phyloP scores from a whole-genome alignment of 2,888 invertebrate genomes.

The Drosophila hawaiiensis region DNA sequence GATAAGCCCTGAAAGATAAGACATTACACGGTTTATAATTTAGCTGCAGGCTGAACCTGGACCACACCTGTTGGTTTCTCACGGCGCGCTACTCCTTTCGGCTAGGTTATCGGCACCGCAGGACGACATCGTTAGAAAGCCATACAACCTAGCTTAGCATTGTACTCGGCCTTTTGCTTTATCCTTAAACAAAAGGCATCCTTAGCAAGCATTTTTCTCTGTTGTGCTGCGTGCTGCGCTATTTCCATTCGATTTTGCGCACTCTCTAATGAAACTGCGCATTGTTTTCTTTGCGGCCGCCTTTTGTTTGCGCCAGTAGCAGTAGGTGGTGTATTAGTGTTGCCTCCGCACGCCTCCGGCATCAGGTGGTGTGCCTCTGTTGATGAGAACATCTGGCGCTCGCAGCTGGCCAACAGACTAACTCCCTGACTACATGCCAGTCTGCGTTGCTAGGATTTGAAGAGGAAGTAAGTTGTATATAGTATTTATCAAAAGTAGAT shows the following conservation, averaged over 20 bases:
- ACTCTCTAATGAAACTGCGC: conserved; percentile 50
- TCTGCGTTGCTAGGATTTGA: conserved; percentile 5
- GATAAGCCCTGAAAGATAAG: conserved; percentile 36
- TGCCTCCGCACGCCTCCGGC: conserved; percentile 54
- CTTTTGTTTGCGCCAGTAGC: conserved; percentile 60
- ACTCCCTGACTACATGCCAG: neutral
- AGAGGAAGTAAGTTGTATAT: neutral
- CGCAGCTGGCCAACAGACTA: conserved; percentile 14
- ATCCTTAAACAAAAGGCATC: conserved; percentile 39
- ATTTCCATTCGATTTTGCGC: conserved; percentile 45
- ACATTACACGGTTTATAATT: conserved; percentile 10
- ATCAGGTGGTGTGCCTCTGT: conserved; percentile 37
- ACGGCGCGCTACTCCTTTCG: conserved; percentile 40
- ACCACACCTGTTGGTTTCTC: conserved; percentile 56
- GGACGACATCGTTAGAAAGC: conserved; percentile 61
- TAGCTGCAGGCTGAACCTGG: conserved; percentile 18
- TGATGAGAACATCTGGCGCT: conserved; percentile 32
- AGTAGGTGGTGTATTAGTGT: conserved; percentile 74
- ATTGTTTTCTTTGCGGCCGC: conserved; percentile 28
- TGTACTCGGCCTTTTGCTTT: conserved; percentile 42
- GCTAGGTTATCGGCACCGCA: conserved; percentile 28
- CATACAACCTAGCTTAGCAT: conserved; percentile 69
- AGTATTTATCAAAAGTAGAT: neutral
- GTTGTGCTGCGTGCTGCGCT: conserved; percentile 40
- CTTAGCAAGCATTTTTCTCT: conserved; percentile 54